Evolutionary conservation across 2,888 invertebrate species (phyloP), one percentile per base, ranked within the genome.

Genomic region (Volucella zonaria): DNA sequence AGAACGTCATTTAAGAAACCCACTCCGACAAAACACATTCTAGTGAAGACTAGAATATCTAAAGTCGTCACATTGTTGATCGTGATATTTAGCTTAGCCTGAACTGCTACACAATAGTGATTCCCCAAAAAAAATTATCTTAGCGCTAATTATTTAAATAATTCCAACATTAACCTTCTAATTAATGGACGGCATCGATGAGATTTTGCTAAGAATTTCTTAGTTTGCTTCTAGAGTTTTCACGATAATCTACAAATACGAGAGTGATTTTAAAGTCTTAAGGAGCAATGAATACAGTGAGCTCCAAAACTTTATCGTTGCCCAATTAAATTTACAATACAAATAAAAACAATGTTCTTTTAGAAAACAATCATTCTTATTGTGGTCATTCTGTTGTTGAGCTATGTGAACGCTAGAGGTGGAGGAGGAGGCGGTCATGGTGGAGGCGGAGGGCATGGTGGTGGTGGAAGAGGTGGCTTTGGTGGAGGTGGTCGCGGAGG

Each of bases 61-160:
- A 38, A 43, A 56, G 70, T 70, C 70, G 77, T 62, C 61, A 77
- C 62, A 56, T 47, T 18, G 40, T 9, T 15, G 15, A 40, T 78
- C 77, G 77, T 78, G 77, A 78, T 42, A 11, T 31, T 3, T 9
- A 18, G 68, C 66, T 74, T 80, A 80, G 23, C 12, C 47, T n/a
- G 54, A 40, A 8, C 23, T 67, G 51, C 42, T 71, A 51, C 51
- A 38, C 75, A 61, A 45, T 38, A 61, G 38, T 54, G 66, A 66
- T 59, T 81, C 14, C 42, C 31, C 56, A 18, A 12, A 14, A 18
- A 11, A 67, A 51, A 45, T 23, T 47, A 38, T 23, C n/a, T 18
- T n/a, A n/a, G 38, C 45, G 73, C 68, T 82, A 82, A 82, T 71
- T 73, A 23, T 38, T 68, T 58, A 40, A 45, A 73, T 43, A 77